Percentiles rank a stretch among this genome's conserved stretches.
Evolutionary conservation across 1,140 invertebrate species (phyloP).

Genomic region (Hetaerina americana): DNA sequence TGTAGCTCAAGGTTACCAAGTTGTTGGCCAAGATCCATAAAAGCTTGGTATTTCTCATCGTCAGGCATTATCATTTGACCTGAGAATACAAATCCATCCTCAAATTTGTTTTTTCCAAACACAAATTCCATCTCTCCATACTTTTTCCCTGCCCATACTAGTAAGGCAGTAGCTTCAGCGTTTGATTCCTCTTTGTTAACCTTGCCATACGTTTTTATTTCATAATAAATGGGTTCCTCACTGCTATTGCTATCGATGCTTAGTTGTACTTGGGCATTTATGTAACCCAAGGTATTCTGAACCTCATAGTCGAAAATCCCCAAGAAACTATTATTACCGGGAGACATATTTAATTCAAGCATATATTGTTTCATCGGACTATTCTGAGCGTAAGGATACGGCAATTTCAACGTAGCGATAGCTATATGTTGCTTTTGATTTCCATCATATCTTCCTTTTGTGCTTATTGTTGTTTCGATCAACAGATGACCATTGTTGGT

Average conservation of each 20-base stretch:
- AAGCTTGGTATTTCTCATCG: not conserved
- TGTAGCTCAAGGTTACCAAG: not conserved
- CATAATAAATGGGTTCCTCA: too few species aligned
- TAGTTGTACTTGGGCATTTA: too few species aligned
- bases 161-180: not conserved
- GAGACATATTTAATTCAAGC: not conserved
- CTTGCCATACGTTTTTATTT: not conserved
- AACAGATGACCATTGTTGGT: not conserved
- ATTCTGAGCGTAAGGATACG: not conserved
- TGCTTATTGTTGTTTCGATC: not conserved
- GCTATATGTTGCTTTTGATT: not conserved
- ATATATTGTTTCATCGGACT: not conserved
- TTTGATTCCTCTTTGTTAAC: not conserved
- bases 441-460: not conserved
- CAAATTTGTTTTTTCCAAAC: not conserved
- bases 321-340: not conserved
- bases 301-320: too few species aligned
- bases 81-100: not conserved
- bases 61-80: not conserved
- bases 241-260: too few species aligned
- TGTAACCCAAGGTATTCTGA: too few species aligned
- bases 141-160: not conserved
- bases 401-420: not conserved
- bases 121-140: not conserved
- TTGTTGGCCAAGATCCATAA: not conserved